Conservation (phyloP, 2,888 invertebrate genomes). For the Bombyx huttoni region DNA sequence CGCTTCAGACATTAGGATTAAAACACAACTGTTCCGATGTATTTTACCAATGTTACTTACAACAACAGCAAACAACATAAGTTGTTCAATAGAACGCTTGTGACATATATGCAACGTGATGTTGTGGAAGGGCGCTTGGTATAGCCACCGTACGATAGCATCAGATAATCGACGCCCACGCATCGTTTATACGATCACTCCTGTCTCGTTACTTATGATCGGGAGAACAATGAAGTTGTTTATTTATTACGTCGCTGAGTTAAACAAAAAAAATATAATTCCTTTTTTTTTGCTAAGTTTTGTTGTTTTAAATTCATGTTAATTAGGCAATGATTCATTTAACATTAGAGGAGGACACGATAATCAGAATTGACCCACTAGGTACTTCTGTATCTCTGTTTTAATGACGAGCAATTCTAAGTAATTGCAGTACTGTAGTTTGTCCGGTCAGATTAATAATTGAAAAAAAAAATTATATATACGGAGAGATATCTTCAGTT, state of each 20-base stretch:
- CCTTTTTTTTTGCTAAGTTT: background rate
- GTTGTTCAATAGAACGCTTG: too few relatives aligned
- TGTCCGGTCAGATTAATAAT: background rate
- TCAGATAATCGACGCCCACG: constrained; percentile 49
- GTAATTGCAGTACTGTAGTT: background rate
- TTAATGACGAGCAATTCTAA: background rate
- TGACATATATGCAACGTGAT: constrained; percentile 3
- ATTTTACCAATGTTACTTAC: too few relatives aligned
- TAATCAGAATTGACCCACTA: background rate
- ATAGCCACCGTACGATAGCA: constrained; percentile 31
- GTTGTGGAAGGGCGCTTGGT: constrained; percentile 4
- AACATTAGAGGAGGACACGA: background rate
- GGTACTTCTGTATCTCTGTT: too few relatives aligned
- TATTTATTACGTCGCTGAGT: constrained; percentile 10
- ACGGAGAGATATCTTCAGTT: background rate
- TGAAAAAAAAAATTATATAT: background rate
- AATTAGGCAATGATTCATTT: background rate
- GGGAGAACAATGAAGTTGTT: constrained; percentile 22
- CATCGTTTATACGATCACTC: constrained; percentile 32
- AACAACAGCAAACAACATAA: too few relatives aligned
- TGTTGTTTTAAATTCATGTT: background rate
- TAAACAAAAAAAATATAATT: background rate
- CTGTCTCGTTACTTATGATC: constrained; percentile 47
- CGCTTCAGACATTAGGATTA: too few relatives aligned
- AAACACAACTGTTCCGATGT: too few relatives aligned